Base-by-base conservation (phyloP, 2,113 vertebrate genomes). In the Rafetus swinhoei region DNA sequence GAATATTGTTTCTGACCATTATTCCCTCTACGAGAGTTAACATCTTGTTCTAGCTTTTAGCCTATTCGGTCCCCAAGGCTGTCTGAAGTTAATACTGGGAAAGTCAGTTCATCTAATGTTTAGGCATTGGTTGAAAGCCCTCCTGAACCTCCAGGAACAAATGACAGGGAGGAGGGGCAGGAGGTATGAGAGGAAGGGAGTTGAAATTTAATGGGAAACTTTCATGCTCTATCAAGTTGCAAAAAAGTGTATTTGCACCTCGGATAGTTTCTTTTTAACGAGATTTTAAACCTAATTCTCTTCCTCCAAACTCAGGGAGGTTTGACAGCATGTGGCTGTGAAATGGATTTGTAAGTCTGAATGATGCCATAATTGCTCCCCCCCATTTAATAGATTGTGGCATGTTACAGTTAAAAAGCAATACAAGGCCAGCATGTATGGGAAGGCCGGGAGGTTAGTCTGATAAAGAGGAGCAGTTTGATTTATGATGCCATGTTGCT, bases 321-420 rank as follows among this genome's bases (percentile, higher is more conserved):
- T 90, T 95, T 87, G 93, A 92, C 92, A 91, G 72, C 85, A 92
- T 95, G 96, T 96, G 93, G 95, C 91, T 81, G 90, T 95, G 96
- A 95, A 95, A 92, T 93, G 92, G 92, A 96, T 97, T 95, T 96
- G 96, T 95, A 97, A 90, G 94, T 90, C 95, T 95, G 96, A 97
- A 97, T 96, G 96, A 92, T 27, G 96, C 94, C 45, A 85, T 95
- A 97, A 96, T 56, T 0, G 50, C 79, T 60, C 81, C 79, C 59
- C 85, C 39, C n/a, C 93, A 84, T 86, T 95, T 92, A 87, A 94
- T 81, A 65, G n/a, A 90, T 14, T 32, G 91, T 92, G 87, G 86
- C 39, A 35, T n/a, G 53, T 89, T 57, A 95, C 83, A 35, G 95
- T 90, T 84, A 11, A 54, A 82, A 4, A 2, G 90, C 60, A 15